phyloP scores from a whole-genome alignment of 2,797 vertebrate genomes.

The Hylomyscus alleni region DNA sequence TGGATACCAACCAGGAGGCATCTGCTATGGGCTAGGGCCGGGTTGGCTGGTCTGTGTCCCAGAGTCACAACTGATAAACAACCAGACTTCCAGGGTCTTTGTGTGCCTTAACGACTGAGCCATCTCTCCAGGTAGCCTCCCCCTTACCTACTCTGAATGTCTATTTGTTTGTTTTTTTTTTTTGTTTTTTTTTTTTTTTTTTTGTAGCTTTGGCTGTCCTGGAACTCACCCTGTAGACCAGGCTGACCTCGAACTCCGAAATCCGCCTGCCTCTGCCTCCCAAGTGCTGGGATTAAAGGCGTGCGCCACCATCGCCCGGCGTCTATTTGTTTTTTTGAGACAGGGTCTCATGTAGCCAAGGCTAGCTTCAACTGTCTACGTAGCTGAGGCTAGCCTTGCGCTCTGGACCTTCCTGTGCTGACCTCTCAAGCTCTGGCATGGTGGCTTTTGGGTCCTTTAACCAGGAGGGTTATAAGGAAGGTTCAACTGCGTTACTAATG shows the following conservation, averaged over 20 bases:
- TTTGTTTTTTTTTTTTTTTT: too few relatives aligned
- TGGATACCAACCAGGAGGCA: not conserved
- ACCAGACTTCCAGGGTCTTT: not conserved
- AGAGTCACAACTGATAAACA: not conserved
- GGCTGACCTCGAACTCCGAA: too few relatives aligned
- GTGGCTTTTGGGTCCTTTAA: not conserved
- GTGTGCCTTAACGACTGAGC: not conserved
- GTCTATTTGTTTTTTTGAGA: not conserved
- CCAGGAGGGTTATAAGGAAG: not conserved
- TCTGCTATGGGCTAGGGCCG: fast-evolving
- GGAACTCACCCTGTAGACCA: too few relatives aligned
- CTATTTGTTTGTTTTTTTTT: too few relatives aligned
- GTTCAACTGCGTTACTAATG: fast-evolving
- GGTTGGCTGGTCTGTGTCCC: not conserved
- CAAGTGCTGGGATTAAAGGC: too few relatives aligned
- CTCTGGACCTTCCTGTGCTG: not conserved
- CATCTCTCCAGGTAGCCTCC: not conserved
- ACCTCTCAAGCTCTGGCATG: too few relatives aligned
- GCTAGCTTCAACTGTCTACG: not conserved
- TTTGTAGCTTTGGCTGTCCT: too few relatives aligned
- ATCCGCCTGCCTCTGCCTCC: too few relatives aligned
- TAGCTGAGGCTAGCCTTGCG: not conserved
- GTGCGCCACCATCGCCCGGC: too few relatives aligned
- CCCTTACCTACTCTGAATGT: not conserved
- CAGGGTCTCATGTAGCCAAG: not conserved